These are phyloP conservation scores for Protobothrops mucrosquamatus DNA, from an alignment of 2,113 vertebrate species.

Conservation along the genomic window DNA sequence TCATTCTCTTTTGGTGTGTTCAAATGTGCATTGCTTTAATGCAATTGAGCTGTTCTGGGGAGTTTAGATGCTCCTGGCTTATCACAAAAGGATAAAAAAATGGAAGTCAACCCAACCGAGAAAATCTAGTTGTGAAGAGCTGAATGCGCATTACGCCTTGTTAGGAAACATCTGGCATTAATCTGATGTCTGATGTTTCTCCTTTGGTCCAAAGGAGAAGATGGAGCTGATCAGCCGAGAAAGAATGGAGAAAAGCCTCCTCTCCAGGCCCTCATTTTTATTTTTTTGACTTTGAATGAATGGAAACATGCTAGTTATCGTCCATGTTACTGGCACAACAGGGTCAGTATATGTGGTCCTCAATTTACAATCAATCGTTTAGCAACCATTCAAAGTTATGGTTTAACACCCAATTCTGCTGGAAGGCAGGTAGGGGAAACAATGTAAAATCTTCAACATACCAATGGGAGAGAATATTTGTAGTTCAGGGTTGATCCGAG, in stretches of 20 bases:
- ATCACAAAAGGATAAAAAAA: slow-evolving; percentile 38
- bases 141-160: slow-evolving; percentile 32
- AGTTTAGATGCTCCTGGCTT: slow-evolving; percentile 43
- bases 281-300: not conserved
- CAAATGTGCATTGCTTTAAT: slow-evolving; percentile 47
- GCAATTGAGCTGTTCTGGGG: slow-evolving; percentile 45
- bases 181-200: not conserved
- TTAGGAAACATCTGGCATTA: not conserved
- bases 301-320: not conserved
- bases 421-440: not conserved
- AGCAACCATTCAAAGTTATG: not conserved
- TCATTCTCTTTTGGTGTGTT: slow-evolving; percentile 35
- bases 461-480: not conserved
- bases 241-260: not conserved
- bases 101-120: slow-evolving; percentile 52
- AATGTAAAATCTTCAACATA: not conserved
- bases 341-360: not conserved
- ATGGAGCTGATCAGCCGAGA: not conserved
- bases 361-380: not conserved
- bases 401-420: not conserved
- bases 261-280: not conserved
- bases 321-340: not conserved
- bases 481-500: not conserved
- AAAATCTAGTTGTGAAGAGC: slow-evolving; percentile 44
- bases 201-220: not conserved